These are phyloP conservation scores for Clavelina lepadiformis DNA, from an alignment of 23 tunicate genomes.

Conservation along the genomic window DNA sequence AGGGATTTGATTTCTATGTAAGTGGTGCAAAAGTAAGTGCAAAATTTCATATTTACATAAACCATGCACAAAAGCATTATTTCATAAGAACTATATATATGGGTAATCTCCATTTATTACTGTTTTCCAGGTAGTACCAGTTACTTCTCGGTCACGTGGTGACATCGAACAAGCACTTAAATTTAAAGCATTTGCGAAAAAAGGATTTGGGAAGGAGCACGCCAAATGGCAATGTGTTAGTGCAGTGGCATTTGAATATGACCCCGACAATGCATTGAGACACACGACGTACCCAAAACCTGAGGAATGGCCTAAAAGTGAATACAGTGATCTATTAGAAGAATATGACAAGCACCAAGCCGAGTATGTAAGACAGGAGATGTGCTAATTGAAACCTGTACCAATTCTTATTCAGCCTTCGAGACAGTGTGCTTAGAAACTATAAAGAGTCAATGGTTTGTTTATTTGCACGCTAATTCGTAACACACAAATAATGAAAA, in stretches of 20 bases:
- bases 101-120: no score
- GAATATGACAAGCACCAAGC: constrained; percentile 92
- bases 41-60: background rate
- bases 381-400: no score
- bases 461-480: no score
- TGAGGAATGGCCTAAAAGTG: constrained; percentile 99
- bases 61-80: background rate
- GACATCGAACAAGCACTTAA: constrained; percentile 91
- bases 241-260: constrained; percentile 96
- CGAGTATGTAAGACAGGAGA: no score
- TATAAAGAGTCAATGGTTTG: no score
- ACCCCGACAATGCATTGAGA: constrained; percentile 94
- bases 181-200: constrained; percentile 93
- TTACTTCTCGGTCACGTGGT: constrained; percentile 71
- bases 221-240: constrained; percentile 98
- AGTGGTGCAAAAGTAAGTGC: constrained; percentile 57
- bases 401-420: no score
- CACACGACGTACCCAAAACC: constrained; percentile 99
- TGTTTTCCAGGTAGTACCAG: constrained; percentile 68
- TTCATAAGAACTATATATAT: background rate
- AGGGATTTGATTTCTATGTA: constrained; percentile 85
- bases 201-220: constrained; percentile 98
- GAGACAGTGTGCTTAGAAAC: no score
- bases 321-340: constrained; percentile 75
- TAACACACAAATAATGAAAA: no score